Conservation (phyloP, 2,888 invertebrate genomes). For the Hymenopus coronatus region DNA sequence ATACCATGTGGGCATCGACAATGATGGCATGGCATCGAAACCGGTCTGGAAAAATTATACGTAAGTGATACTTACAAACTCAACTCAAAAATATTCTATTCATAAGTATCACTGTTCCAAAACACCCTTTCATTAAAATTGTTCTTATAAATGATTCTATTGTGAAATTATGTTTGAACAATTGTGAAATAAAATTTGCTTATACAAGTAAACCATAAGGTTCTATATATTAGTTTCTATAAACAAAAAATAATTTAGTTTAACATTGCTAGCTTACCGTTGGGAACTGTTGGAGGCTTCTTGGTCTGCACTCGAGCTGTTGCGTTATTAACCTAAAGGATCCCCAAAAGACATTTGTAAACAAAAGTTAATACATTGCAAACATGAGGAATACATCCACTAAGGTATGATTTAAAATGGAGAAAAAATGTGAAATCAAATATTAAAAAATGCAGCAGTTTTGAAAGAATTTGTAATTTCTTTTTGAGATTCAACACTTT, state of each 20-base stretch:
- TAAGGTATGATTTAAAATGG: background rate
- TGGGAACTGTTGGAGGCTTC: conserved; percentile 89
- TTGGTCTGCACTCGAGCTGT: conserved; percentile 99
- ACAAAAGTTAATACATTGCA: background rate
- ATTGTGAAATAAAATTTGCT: too few species aligned
- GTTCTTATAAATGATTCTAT: too few species aligned
- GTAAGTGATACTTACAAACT: too few species aligned
- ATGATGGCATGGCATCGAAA: too few species aligned
- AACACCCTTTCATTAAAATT: too few species aligned
- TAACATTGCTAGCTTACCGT: conserved; percentile 64
- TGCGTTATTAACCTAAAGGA: conserved; percentile 93
- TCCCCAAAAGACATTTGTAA: conserved; percentile 37
- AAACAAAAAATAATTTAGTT: background rate
- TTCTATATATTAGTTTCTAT: background rate
- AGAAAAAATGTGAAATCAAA: background rate
- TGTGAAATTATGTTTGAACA: too few species aligned
- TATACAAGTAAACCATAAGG: too few species aligned
- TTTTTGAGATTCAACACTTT: background rate
- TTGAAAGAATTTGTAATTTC: background rate
- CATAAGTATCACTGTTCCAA: too few species aligned
- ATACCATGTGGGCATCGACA: too few species aligned
- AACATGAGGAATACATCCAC: background rate
- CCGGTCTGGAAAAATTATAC: too few species aligned
- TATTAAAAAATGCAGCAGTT: background rate
- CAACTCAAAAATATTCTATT: too few species aligned